These are phyloP conservation scores for Tenthredo mesomela DNA, from an alignment of 2,888 invertebrate genomes.

Conservation along the genomic window DNA sequence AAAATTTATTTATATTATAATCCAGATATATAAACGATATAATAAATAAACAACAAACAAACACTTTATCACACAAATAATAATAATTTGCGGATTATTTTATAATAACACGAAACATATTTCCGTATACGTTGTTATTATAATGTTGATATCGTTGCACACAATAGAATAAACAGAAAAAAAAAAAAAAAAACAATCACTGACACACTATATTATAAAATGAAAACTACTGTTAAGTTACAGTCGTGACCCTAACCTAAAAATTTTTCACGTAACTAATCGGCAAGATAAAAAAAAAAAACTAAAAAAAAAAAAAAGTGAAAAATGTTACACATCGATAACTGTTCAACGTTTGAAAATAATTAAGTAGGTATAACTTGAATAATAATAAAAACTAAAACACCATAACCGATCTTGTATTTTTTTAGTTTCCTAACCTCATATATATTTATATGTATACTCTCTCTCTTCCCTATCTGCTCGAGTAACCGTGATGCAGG, in stretches of 20 bases:
- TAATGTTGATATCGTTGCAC: neutral
- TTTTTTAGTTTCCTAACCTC: neutral
- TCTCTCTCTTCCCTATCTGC: neutral
- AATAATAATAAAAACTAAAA: neutral
- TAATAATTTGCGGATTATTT: neutral
- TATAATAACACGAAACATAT: neutral
- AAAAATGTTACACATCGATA: neutral
- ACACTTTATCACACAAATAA: neutral
- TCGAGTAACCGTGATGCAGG: slow-evolving; percentile 46
- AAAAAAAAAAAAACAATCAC: neutral
- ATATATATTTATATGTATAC: neutral
- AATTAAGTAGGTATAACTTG: neutral
- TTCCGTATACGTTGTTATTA: neutral
- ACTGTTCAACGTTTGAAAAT: no score
- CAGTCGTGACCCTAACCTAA: neutral
- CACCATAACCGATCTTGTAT: neutral
- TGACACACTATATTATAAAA: neutral
- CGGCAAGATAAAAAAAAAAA: neutral
- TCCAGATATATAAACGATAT: neutral
- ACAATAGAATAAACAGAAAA: neutral
- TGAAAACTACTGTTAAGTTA: neutral
- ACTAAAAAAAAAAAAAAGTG: no score
- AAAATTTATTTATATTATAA: neutral
- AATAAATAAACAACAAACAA: neutral
- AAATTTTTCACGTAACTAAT: neutral